Evolutionary conservation across 2,113 vertebrate species (phyloP), one percentile per base, ranked within the genome.

Genomic region (Daphoenositta chrysoptera): DNA sequence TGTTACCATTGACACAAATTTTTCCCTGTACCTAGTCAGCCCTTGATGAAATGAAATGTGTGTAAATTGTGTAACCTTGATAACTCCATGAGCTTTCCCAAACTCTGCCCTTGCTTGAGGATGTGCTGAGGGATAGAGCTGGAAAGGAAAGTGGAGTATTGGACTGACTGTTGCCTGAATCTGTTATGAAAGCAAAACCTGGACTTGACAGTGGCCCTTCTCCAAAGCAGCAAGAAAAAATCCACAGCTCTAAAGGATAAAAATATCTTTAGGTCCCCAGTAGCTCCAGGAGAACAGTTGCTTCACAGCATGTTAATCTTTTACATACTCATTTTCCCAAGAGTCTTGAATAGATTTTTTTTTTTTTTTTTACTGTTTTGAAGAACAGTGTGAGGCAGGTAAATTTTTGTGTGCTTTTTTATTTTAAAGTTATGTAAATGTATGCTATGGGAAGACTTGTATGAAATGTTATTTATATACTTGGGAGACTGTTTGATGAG

Each of bases 391-490:
- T 54, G 83, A 87, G 24, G 70, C 81, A 93, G 91, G 91, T 92
- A 92, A 89, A 71, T 68, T 78, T 64, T 78, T 4, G 6, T 89
- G 33, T 56, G 35, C 15, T 65, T 84, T 86, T 78, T 73, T 20
- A 23, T 61, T 86, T n/a, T 73, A 35, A 77, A 88, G 45, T 78
- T 82, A 82, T 95, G 81, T 71, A 93, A 92, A 93, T 93, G 51
- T 78, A 61, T 78, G 64, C 65, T 69, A 61, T 75, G 61, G 57
- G 26, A 95, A 87, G 70, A 50, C 28, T 83, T 84, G 60, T 44
- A 40, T 94, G 87, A 89, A 91, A 57, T 47, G 64, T 72, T 94
- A 89, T 94, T 93, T 95, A 72, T 88, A 77, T 94, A 82, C 63
- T 44, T 60, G 9, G 48, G 73, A 93, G 57, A 83, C 61, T 90